These are phyloP conservation scores for Chrysogorgia sp. DNA, from an alignment of 92 coral and sea anemone species.

Conservation along the genomic window DNA sequence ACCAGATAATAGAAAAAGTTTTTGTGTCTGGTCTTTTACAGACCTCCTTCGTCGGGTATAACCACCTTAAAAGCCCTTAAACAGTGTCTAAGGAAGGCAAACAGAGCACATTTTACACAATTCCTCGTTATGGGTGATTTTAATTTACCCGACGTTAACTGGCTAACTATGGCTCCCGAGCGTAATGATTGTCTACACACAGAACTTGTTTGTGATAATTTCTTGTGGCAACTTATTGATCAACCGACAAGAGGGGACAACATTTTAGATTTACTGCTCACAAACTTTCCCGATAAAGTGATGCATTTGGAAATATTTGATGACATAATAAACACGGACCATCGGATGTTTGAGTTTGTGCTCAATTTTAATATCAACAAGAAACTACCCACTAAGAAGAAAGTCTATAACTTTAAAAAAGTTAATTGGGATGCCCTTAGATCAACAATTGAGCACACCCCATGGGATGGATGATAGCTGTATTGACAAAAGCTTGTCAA, in stretches of 20 bases:
- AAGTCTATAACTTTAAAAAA: too few relatives aligned
- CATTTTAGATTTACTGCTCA: conserved; percentile 51
- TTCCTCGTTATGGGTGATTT: too few relatives aligned
- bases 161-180: too few relatives aligned
- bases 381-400: conserved; percentile 24
- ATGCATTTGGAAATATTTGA: conserved; percentile 23
- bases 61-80: conserved; percentile 41
- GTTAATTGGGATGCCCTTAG: too few relatives aligned
- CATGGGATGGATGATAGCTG: conserved; percentile 35
- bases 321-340: too few relatives aligned
- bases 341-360: too few relatives aligned
- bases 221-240: conserved; percentile 43
- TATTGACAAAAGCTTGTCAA: conserved; percentile 31
- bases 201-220: conserved; percentile 28
- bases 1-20: conserved; percentile 36
- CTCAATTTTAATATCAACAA: too few relatives aligned
- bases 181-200: conserved; percentile 12
- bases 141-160: too few relatives aligned
- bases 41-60: conserved; percentile 54
- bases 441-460: too few relatives aligned
- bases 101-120: conserved; percentile 7
- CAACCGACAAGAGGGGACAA: too few relatives aligned
- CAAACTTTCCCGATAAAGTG: conserved; percentile 41
- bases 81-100: conserved; percentile 39
- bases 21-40: conserved; percentile 51